phyloP scores from a whole-genome alignment of 2,113 vertebrate genomes.

The Propithecus coquereli region DNA sequence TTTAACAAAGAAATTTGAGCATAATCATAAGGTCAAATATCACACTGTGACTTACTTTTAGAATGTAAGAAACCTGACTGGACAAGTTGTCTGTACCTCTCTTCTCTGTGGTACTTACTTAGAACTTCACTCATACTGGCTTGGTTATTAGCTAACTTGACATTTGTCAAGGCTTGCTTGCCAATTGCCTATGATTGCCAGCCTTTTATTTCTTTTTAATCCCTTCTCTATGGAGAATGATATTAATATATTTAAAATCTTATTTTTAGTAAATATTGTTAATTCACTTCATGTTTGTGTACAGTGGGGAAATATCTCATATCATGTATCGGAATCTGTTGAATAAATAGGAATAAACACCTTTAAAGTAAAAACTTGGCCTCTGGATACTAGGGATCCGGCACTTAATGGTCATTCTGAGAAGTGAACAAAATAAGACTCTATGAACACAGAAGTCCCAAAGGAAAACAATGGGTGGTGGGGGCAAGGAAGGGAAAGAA shows the following conservation, averaged over 20 bases:
- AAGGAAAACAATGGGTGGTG: fast-evolving
- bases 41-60: background rate
- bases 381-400: background rate
- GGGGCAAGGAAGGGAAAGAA: fast-evolving
- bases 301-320: background rate
- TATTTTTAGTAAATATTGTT: background rate
- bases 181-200: background rate
- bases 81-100: background rate
- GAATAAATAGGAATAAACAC: background rate
- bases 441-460: background rate
- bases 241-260: background rate
- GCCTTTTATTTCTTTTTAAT: background rate
- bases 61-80: background rate
- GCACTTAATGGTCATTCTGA: background rate
- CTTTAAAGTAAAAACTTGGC: background rate
- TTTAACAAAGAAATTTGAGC: background rate
- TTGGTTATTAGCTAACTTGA: background rate
- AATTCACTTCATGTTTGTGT: background rate
- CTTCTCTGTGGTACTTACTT: background rate
- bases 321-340: background rate
- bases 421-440: background rate
- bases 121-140: background rate
- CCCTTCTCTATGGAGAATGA: background rate
- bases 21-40: background rate
- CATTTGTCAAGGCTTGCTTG: background rate